Evolutionary conservation across 2,797 vertebrate species (phyloP).

Genomic region (Spea hammondii): DNA sequence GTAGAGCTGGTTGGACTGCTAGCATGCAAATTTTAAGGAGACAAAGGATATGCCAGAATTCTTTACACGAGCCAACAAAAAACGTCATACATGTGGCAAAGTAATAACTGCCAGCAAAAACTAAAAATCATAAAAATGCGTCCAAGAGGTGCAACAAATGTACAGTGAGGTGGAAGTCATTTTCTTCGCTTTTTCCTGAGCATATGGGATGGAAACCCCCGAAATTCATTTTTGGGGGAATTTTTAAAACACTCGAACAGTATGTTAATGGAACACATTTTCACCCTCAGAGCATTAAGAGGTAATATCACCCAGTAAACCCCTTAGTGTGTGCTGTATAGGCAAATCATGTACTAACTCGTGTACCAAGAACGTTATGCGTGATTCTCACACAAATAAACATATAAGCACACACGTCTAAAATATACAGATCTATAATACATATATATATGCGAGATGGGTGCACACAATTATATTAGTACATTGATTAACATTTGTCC

Average conservation of each 20-base stretch:
- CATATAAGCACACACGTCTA: no score
- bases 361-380: neutral
- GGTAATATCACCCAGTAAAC: slow-evolving; percentile 22
- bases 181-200: slow-evolving; percentile 37
- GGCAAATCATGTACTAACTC: neutral
- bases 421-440: no score
- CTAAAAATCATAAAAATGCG: slow-evolving; percentile 43
- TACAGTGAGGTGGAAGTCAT: slow-evolving; percentile 23
- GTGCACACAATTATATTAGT: neutral
- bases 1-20: neutral
- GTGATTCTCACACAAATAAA: neutral
- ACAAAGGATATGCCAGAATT: neutral
- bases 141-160: slow-evolving; percentile 44
- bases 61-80: neutral
- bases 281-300: neutral
- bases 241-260: slow-evolving; percentile 35
- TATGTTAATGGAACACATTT: slow-evolving; percentile 29
- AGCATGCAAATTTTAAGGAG: slow-evolving; percentile 2
- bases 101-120: slow-evolving; percentile 36
- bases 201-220: slow-evolving; percentile 35
- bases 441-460: neutral
- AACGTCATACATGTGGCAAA: slow-evolving; percentile 44
- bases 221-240: neutral
- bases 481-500: neutral
- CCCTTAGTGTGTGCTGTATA: neutral